These are phyloP conservation scores for Copidosoma floridanum DNA, from an alignment of 1,140 invertebrate genomes.

Conservation along the genomic window DNA sequence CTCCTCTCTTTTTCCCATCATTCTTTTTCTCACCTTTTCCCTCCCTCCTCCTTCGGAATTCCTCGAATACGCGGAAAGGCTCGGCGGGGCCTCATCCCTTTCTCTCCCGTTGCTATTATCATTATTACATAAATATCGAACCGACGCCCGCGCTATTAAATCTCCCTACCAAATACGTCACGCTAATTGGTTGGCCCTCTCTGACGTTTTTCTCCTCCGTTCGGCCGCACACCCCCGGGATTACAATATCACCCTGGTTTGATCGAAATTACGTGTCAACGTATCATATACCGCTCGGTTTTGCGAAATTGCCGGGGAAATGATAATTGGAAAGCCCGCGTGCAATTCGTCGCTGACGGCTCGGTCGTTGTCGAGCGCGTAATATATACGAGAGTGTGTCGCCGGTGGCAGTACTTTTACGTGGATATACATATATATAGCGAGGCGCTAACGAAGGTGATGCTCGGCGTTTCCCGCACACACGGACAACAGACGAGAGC, in stretches of 20 bases:
- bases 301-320: too few relatives aligned
- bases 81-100: too few relatives aligned
- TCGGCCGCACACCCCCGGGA: too few relatives aligned
- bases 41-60: not conserved
- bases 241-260: too few relatives aligned
- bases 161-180: not conserved
- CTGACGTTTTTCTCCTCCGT: not conserved
- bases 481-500: not conserved
- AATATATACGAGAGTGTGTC: not conserved
- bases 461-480: not conserved
- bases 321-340: too few relatives aligned
- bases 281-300: too few relatives aligned
- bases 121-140: too few relatives aligned
- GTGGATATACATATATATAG: not conserved
- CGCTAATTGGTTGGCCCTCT: not conserved
- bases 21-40: conserved; percentile 6
- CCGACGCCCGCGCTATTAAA: too few relatives aligned
- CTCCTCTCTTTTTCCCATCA: conserved; percentile 7
- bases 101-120: too few relatives aligned
- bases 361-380: too few relatives aligned
- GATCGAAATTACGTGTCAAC: not conserved
- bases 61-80: too few relatives aligned
- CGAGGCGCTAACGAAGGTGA: conserved; percentile 12
- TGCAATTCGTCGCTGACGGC: too few relatives aligned
- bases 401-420: not conserved